Base-by-base conservation (phyloP, 1,140 invertebrate genomes). In the Drosophila saltans region DNA sequence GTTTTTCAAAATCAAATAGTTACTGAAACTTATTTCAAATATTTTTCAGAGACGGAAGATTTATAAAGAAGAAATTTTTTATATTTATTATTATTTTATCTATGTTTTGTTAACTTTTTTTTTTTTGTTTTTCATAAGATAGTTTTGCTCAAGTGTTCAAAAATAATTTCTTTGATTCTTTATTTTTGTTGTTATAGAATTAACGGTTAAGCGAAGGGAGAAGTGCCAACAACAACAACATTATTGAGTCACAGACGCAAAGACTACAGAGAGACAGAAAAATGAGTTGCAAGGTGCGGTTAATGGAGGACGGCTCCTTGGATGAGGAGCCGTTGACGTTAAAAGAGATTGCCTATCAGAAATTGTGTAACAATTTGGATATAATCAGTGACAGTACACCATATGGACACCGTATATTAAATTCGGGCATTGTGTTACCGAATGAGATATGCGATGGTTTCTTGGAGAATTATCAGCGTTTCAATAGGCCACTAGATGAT, bases 391-490 rank as follows among this genome's bases (percentile, higher is more conserved):
- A 56, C 16, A 66, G 28, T 36, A 62, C 76, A 8, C 60, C 78
- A 8, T 65, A 43, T 30, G 84, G 80, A 3, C 62, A 81, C 26
- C 78, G 81, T 2, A 41, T 55, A 33, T 41, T 92, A 5, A 89
- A 90, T 26, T n/a, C 78, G 2, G 81, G 80, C 56, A 86, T 90
- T 65, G 72, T 90, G 8, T 57, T 89, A 93, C 65, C 83, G 75
- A 69, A 91, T 94, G 39, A 93, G 91, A 67, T 92, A 93, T 76
- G 94, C 93, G 43, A 84, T 96, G 40, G 93, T 93, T 69, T 93
- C 96, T 48, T 96, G 95, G 6, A 94, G 94, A 75, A 96, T 95
- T 92, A 95, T 96, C 93, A 94, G 71, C 93, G 93, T 26, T 93
- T 94, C 73, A 76, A 82, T 6, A 75, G 91, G 2, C 93, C 93